phyloP scores from a whole-genome alignment of 1,140 invertebrate species.

The Diachasma alloeum region DNA sequence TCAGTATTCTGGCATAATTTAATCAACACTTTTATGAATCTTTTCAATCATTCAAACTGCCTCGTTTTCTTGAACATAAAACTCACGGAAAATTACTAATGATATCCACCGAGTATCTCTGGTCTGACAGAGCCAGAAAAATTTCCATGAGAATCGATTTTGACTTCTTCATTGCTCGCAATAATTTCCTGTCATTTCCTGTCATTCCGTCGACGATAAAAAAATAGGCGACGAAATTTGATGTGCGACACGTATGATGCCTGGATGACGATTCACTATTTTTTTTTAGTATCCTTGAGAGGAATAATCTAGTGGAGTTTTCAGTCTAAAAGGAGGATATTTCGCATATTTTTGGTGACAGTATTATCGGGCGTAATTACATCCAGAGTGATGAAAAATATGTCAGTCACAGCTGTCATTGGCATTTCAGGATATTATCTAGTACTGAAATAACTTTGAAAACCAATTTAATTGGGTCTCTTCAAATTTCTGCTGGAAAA shows the following conservation, averaged over 20 bases:
- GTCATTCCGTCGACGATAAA: neutral
- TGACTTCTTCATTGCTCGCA: too few species aligned
- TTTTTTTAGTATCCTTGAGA: neutral
- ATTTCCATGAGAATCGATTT: too few species aligned
- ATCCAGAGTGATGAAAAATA: neutral
- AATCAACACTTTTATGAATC: neutral
- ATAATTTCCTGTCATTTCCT: neutral
- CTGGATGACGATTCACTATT: neutral
- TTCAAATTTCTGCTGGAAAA: neutral
- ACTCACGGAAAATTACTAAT: neutral
- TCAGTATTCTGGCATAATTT: neutral
- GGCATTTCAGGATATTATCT: neutral
- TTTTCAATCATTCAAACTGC: neutral
- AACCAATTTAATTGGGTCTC: neutral
- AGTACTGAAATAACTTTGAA: neutral
- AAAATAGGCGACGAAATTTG: neutral
- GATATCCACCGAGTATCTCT: neutral
- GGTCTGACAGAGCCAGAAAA: too few species aligned
- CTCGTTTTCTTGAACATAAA: neutral
- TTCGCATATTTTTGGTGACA: neutral
- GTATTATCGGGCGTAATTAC: neutral
- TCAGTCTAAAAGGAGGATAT: neutral
- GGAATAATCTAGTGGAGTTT: neutral
- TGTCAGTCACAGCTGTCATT: neutral
- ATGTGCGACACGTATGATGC: neutral